Evolutionary conservation across 2,888 invertebrate species (phyloP).

Genomic region (Camponotus fellah): DNA sequence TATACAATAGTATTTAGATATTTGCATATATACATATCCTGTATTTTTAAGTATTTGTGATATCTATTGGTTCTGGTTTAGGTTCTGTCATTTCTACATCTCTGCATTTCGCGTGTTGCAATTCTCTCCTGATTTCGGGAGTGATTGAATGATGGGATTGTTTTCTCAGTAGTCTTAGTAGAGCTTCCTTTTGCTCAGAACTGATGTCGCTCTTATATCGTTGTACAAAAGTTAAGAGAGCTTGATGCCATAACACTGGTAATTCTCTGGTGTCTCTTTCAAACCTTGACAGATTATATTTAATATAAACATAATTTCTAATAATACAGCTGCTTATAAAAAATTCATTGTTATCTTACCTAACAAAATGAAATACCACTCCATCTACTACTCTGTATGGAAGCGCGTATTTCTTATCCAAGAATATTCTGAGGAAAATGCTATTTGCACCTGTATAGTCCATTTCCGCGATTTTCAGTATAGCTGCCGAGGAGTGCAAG

Average conservation of each 20-base stretch:
- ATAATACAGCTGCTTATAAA: neutral
- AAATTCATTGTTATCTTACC: constrained; percentile 87
- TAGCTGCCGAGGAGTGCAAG: constrained; percentile 97
- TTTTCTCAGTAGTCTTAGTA: constrained; percentile 92
- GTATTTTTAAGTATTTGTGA: neutral
- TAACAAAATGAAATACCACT: constrained; percentile 96
- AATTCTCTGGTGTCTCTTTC: constrained; percentile 93
- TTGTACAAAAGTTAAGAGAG: constrained; percentile 96
- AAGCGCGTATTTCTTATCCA: constrained; percentile 99
- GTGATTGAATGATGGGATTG: constrained; percentile 92
- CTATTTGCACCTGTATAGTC: constrained; percentile 98
- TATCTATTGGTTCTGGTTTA: constrained; percentile 75
- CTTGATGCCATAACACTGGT: constrained; percentile 99
- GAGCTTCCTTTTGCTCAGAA: constrained; percentile 95
- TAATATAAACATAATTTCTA: neutral
- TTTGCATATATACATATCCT: neutral
- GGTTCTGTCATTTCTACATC: constrained; percentile 88
- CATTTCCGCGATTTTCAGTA: constrained; percentile 99
- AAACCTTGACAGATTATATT: constrained; percentile 89
- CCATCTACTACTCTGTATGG: constrained; percentile 98
- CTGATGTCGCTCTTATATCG: constrained; percentile 98
- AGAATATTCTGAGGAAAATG: constrained; percentile 96
- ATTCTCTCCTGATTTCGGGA: constrained; percentile 94
- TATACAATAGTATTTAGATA: neutral
- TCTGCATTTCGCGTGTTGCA: constrained; percentile 93